phyloP scores from a whole-genome alignment of 2,888 invertebrate genomes.

The Junonia oenone region DNA sequence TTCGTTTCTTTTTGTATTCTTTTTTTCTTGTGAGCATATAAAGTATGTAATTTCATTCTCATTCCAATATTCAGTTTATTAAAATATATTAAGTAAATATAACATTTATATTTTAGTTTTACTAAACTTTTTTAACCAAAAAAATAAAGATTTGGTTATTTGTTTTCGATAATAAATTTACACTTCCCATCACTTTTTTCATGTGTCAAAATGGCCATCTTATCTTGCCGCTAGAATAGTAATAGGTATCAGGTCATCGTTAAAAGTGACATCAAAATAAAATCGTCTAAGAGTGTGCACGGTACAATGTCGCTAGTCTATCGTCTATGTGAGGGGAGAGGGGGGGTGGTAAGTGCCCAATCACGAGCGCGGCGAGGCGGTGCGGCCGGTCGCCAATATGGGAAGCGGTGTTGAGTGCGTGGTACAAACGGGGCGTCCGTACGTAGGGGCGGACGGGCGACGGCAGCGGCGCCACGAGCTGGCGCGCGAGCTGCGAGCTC shows the following conservation, averaged over 20 bases:
- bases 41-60: too few relatives aligned
- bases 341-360: constrained; percentile 16
- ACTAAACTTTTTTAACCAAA: too few relatives aligned
- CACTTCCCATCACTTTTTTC: too few relatives aligned
- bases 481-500: constrained; percentile 81
- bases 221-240: too few relatives aligned
- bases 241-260: neutral
- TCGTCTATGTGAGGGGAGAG: neutral
- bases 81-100: too few relatives aligned
- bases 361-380: constrained; percentile 23
- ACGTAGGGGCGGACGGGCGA: constrained; percentile 73
- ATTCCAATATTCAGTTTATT: too few relatives aligned
- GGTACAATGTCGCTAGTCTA: neutral
- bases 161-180: too few relatives aligned
- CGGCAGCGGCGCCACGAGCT: constrained; percentile 80
- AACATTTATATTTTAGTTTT: too few relatives aligned
- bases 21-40: too few relatives aligned
- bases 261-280: neutral
- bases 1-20: too few relatives aligned
- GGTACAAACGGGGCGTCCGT: constrained; percentile 77
- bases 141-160: too few relatives aligned
- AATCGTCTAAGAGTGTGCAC: neutral
- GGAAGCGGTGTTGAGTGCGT: constrained; percentile 78
- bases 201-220: too few relatives aligned
- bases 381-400: constrained; percentile 54